Evolutionary conservation across 2,797 vertebrate species (phyloP), one percentile per base, ranked within the genome.

Genomic region (Tokudaia tokunoshimensis): DNA sequence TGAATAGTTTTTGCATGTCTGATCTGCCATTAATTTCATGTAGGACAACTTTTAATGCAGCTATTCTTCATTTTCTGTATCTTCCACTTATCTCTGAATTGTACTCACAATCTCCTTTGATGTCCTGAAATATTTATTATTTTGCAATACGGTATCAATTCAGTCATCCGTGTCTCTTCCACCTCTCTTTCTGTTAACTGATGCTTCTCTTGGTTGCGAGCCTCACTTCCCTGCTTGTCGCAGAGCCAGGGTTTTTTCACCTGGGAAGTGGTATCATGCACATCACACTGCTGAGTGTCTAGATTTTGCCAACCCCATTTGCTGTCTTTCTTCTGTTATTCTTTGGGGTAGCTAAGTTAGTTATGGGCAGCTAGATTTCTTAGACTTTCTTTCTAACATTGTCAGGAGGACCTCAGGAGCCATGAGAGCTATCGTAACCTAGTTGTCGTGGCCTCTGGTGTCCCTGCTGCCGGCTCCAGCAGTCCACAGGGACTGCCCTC

Each of bases 51-150:
- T 96, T 89, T 82, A 78, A 63, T 81, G 74, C 63, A 34, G 10
- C 37, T 88, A n/a, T 1, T 92, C 0, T 59, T 91, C 17, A 47
- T 61, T 94, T 91, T 81, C 44, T 52, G 14, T 44, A 8, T 63
- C 75, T 95, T 67, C 31, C 11, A 15, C 91, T 94, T 91, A 34
- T 87, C 57, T 89, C 63, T 81, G 47, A 14, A 44, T 80, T 67
- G 44, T 26, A 14, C 79, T 93, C 52, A 76, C 55, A 10, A 34
- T 75, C 85, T 63, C 57, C 75, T 93, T 94, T 78, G 82, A 78
- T 70, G 89, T 96, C 67, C 82, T 94, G 19, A 94, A 94, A 82
- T 87, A 65, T 87, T 80, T 94, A 0, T 55, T 34, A 31, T 91
- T 97, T 79, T 41, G 70, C 70, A 74, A 29, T 67, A 34, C 85